phyloP scores from a whole-genome alignment of 2,113 vertebrate species.

The Macquaria australasica region DNA sequence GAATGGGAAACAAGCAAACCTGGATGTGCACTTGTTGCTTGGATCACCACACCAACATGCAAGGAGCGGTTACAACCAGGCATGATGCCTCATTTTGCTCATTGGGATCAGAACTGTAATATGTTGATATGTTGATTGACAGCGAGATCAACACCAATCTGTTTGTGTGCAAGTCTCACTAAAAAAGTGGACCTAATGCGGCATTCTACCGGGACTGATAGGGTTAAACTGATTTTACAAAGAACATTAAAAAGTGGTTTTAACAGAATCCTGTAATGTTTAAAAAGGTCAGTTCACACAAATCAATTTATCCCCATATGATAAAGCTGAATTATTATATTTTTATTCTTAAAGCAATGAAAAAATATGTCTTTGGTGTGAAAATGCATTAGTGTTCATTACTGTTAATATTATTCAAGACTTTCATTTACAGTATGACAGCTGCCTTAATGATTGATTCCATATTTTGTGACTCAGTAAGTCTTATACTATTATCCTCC shows the following conservation, averaged over 20 bases:
- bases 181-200: background rate
- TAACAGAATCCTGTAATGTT: background rate
- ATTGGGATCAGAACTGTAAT: background rate
- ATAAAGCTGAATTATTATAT: background rate
- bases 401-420: background rate
- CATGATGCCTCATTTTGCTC: background rate
- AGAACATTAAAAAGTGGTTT: too few species aligned
- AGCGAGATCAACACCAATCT: background rate
- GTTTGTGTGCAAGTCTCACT: background rate
- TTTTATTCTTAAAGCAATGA: background rate
- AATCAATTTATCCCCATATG: background rate
- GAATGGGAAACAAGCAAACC: background rate
- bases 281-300: background rate
- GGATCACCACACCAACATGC: background rate
- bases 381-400: background rate
- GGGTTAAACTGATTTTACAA: background rate
- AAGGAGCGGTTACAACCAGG: background rate
- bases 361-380: background rate
- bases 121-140: background rate
- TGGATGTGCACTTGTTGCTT: background rate
- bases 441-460: constrained; percentile 20
- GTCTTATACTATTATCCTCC: constrained; percentile 5
- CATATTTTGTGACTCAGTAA: constrained; percentile 31
- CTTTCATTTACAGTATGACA: constrained; percentile 1
- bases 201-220: background rate